These are phyloP conservation scores for Carassius auratus DNA, from an alignment of 2,113 vertebrate genomes.

Conservation along the genomic window DNA sequence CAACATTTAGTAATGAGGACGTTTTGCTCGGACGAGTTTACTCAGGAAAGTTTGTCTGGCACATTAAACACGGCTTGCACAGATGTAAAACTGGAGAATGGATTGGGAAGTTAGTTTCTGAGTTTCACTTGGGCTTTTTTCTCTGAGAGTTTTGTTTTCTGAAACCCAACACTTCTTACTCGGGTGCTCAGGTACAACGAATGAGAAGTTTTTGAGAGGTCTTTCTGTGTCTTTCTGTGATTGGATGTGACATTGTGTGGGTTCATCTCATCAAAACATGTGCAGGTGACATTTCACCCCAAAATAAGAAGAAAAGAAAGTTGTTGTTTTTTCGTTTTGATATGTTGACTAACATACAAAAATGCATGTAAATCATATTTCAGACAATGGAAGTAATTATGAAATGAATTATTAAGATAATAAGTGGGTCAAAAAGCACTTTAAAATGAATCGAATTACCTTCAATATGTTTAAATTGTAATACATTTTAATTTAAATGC, in stretches of 20 bases:
- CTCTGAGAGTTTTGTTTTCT: constrained; percentile 41
- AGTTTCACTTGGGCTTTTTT: constrained; percentile 57
- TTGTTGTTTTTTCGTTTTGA: too few relatives aligned
- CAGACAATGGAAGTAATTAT: too few relatives aligned
- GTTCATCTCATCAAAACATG: background rate
- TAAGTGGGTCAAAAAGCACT: too few relatives aligned
- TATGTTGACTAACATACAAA: background rate
- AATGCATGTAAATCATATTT: background rate
- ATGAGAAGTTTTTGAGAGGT: background rate
- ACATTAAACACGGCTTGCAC: background rate
- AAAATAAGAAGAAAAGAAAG: background rate
- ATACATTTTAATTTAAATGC: too few relatives aligned
- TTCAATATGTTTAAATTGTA: too few relatives aligned
- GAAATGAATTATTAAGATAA: too few relatives aligned
- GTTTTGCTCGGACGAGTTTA: background rate
- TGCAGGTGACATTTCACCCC: background rate
- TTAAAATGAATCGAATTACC: too few relatives aligned
- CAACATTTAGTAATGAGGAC: background rate
- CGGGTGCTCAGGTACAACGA: constrained; percentile 30
- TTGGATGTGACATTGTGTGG: background rate
- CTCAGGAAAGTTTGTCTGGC: background rate
- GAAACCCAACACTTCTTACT: constrained; percentile 62
- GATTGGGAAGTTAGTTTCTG: constrained; percentile 12
- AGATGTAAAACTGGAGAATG: background rate
- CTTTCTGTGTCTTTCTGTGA: constrained; percentile 7